Percentiles rank a stretch among this genome's conserved stretches.
Evolutionary conservation across 1,140 invertebrate species (phyloP).

Genomic region (Ceratosolen fusciceps): DNA sequence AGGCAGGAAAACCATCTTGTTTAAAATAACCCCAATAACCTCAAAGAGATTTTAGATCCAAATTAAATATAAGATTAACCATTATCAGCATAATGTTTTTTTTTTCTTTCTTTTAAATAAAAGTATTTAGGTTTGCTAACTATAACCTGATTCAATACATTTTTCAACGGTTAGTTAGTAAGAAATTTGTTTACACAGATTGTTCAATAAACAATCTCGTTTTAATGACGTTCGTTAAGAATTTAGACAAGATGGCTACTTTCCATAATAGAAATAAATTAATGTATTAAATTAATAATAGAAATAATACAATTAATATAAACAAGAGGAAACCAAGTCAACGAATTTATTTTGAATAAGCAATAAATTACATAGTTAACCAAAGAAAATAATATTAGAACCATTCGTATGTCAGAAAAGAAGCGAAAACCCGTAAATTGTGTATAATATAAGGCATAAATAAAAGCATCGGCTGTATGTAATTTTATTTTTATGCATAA

Average conservation of each 20-base stretch:
- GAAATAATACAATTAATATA: conserved; percentile 10
- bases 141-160: conserved; percentile 16
- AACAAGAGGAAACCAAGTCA: not conserved
- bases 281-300: conserved; percentile 8
- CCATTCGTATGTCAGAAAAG: not conserved
- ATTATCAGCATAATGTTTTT: not conserved
- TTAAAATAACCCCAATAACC: not conserved
- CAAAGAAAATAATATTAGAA: not conserved
- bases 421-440: not conserved
- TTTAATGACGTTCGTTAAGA: too few species aligned
- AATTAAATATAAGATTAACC: not conserved
- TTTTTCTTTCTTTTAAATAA: not conserved
- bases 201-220: too few species aligned
- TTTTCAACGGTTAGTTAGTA: too few species aligned
- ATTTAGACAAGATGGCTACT: conserved; percentile 33
- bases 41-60: not conserved
- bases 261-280: conserved; percentile 30
- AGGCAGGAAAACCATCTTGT: conserved; percentile 16
- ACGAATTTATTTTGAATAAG: conserved; percentile 2
- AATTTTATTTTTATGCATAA: too few species aligned
- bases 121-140: not conserved
- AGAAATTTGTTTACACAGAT: too few species aligned
- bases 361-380: conserved; percentile 11
- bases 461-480: too few species aligned
- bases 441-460: not conserved